phyloP scores from a whole-genome alignment of 2,888 invertebrate genomes.

The Anticlea derivata region DNA sequence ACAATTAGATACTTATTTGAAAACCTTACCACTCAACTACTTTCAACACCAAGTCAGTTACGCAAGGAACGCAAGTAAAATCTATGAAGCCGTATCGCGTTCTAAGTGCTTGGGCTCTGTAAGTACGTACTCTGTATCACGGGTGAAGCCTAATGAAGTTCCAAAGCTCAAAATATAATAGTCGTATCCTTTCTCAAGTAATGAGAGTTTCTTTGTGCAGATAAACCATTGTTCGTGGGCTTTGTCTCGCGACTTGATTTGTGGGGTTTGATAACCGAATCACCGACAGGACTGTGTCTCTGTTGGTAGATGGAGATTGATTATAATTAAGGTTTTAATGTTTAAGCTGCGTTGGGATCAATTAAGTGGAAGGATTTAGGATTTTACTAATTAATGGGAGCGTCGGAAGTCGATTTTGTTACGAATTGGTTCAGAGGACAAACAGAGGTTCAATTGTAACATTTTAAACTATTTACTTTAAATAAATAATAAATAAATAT shows the following conservation, averaged over 20 bases:
- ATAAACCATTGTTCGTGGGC: constrained; percentile 48
- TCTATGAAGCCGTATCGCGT: neutral
- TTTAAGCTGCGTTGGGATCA: constrained; percentile 19
- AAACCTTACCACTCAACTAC: too few relatives aligned
- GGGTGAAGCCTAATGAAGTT: constrained; percentile 43
- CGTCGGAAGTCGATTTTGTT: neutral
- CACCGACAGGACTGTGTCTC: constrained; percentile 44
- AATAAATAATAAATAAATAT: too few relatives aligned
- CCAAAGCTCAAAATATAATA: constrained; percentile 44
- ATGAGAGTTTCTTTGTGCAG: constrained; percentile 55
- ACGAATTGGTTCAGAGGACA: too few relatives aligned
- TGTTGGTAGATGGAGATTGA: constrained; percentile 44
- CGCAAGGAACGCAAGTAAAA: too few relatives aligned
- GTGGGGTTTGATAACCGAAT: constrained; percentile 53
- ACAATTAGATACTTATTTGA: too few relatives aligned
- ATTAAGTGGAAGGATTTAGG: constrained; percentile 16
- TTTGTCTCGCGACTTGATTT: constrained; percentile 47
- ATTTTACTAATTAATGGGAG: constrained; percentile 1
- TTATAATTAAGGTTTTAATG: constrained; percentile 47
- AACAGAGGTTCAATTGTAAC: too few relatives aligned
- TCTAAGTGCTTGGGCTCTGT: neutral
- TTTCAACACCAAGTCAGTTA: too few relatives aligned
- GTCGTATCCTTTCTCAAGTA: constrained; percentile 50
- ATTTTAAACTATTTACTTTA: too few relatives aligned
- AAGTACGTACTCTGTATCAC: constrained; percentile 16